These are phyloP conservation scores for Monochamus saltuarius DNA, from an alignment of 1,140 invertebrate species.

Conservation along the genomic window DNA sequence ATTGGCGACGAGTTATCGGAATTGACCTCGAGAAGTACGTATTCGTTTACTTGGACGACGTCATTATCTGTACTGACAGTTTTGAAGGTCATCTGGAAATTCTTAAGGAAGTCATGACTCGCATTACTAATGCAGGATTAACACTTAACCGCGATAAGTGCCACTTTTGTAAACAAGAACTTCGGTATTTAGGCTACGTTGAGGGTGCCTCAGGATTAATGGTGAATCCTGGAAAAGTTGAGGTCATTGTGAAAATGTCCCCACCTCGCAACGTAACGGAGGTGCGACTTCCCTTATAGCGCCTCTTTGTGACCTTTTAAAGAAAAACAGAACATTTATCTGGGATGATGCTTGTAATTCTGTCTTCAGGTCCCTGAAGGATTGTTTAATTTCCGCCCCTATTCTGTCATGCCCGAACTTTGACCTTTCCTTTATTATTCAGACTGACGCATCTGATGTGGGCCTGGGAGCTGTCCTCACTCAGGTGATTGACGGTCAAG, in stretches of 20 bases:
- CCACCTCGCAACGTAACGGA: slow-evolving; percentile 32
- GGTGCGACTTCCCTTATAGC: slow-evolving; percentile 17
- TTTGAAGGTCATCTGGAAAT: slow-evolving; percentile 30
- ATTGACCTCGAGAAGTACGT: slow-evolving; percentile 29
- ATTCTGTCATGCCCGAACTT: slow-evolving; percentile 30
- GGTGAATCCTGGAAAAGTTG: slow-evolving; percentile 47
- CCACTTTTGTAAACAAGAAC: slow-evolving; percentile 37
- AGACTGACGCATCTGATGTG: slow-evolving; percentile 36
- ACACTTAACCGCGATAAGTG: slow-evolving; percentile 44
- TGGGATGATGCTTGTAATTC: slow-evolving; percentile 4
- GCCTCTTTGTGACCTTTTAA: slow-evolving; percentile 38
- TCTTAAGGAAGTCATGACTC: slow-evolving; percentile 23
- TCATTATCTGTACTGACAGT: slow-evolving; percentile 39
- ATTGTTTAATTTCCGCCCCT: slow-evolving; percentile 15
- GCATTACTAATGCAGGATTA: slow-evolving; percentile 12
- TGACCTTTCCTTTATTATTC: slow-evolving; percentile 30
- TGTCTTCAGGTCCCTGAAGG: slow-evolving; percentile 12
- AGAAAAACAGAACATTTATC: slow-evolving; percentile 31
- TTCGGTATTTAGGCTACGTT: slow-evolving; percentile 48
- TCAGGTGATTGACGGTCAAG: slow-evolving; percentile 35
- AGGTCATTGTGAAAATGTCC: slow-evolving; percentile 46
- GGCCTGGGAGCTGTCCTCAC: slow-evolving; percentile 39
- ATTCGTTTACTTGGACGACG: slow-evolving; percentile 44
- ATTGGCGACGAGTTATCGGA: slow-evolving; percentile 20
- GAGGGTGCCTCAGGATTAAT: slow-evolving; percentile 41